A percentile compares a stretch with the other conserved stretches of the same genome.
phyloP scores from a whole-genome alignment of 2,113 vertebrate genomes.

The Toxotes jaculatrix region DNA sequence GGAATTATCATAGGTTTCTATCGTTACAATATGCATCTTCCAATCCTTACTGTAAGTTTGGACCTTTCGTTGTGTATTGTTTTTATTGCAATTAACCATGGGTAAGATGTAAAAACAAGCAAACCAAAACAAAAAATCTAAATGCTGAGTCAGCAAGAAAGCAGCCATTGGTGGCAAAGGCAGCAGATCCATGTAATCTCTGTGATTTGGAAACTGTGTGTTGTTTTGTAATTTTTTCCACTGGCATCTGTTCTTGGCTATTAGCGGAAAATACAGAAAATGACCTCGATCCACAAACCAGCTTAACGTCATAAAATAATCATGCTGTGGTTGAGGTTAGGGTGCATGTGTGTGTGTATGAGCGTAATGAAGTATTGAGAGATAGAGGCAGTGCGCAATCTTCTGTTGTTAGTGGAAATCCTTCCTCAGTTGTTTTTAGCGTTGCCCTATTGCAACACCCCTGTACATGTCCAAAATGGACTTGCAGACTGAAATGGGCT shows the following conservation, averaged over 20 bases:
- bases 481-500: neutral
- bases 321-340: constrained; percentile 49
- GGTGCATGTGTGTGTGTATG: constrained; percentile 32
- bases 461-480: neutral
- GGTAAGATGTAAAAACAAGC: neutral
- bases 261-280: constrained; percentile 42
- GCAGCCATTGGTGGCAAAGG: neutral
- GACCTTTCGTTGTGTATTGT: neutral
- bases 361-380: constrained; percentile 48
- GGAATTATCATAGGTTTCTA: neutral
- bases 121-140: neutral
- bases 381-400: constrained; percentile 21
- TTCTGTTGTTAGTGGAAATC: constrained; percentile 48
- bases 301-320: constrained; percentile 44
- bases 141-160: constrained; percentile 1
- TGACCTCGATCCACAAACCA: constrained; percentile 44
- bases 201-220: constrained; percentile 23
- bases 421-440: constrained; percentile 11
- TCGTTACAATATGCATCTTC: neutral
- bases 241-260: constrained; percentile 34
- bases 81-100: neutral
- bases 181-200: neutral
- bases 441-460: neutral
- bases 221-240: constrained; percentile 46
- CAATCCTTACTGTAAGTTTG: neutral